phyloP scores from a whole-genome alignment of 2,888 invertebrate genomes.

The Acrocyrtus sp. region DNA sequence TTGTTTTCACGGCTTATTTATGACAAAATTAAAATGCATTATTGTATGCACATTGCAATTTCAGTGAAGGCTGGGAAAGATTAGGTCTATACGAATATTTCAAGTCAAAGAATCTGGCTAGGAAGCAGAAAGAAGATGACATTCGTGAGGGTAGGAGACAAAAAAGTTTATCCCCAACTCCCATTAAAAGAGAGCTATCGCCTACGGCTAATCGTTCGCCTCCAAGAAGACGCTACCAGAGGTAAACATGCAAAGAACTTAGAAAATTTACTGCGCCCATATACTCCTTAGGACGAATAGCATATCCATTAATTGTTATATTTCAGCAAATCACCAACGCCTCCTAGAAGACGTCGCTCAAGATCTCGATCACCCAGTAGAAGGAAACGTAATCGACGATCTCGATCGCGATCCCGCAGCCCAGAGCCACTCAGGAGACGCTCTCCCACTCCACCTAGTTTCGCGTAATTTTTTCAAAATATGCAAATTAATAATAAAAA shows the following conservation, averaged over 20 bases:
- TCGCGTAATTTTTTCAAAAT: constrained; percentile 49
- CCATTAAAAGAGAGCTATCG: constrained; percentile 73
- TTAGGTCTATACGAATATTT: constrained; percentile 97
- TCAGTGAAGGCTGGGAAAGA: constrained; percentile 96
- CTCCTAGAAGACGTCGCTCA: constrained; percentile 53
- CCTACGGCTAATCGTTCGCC: constrained; percentile 58
- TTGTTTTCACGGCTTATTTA: too few relatives aligned
- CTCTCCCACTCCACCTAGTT: constrained; percentile 66
- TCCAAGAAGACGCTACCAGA: constrained; percentile 63
- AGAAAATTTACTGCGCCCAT: background rate
- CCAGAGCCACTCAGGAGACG: constrained; percentile 66
- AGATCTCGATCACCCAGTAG: constrained; percentile 57
- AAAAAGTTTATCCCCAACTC: constrained; percentile 80
- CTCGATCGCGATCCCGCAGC: constrained; percentile 67
- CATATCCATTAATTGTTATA: background rate
- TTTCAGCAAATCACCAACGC: constrained; percentile 54
- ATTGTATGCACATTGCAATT: constrained; percentile 59
- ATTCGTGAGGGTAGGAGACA: constrained; percentile 76
- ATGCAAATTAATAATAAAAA: background rate
- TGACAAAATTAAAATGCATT: too few relatives aligned
- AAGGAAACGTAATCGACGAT: constrained; percentile 47
- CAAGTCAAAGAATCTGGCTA: constrained; percentile 92
- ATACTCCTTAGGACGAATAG: background rate
- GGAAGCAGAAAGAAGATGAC: constrained; percentile 87
- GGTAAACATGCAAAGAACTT: constrained; percentile 47